Conservation (phyloP, 2,797 vertebrate species). For the Myotis planiceps region DNA sequence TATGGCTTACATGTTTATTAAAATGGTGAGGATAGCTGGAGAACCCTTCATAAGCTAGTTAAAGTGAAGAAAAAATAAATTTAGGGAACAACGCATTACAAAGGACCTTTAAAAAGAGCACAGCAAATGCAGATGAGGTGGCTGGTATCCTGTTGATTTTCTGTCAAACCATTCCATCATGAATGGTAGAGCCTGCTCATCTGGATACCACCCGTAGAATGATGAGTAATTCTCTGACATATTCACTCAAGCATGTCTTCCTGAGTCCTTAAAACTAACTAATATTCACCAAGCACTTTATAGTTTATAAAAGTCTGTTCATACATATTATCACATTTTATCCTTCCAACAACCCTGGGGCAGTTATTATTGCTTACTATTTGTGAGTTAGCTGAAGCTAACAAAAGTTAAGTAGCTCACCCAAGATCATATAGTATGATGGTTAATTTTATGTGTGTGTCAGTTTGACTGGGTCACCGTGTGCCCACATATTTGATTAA, state of each 20-base stretch:
- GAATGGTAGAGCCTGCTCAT: slow-evolving; percentile 1
- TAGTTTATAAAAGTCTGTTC: neutral
- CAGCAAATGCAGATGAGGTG: neutral
- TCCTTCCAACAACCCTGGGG: neutral
- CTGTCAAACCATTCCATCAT: neutral
- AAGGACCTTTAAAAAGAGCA: neutral
- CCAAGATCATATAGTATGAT: neutral
- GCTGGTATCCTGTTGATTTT: neutral
- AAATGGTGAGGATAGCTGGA: neutral
- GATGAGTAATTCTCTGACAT: neutral
- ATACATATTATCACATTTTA: neutral
- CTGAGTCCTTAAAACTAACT: neutral
- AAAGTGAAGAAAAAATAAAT: neutral
- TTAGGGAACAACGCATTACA: neutral
- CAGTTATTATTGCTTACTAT: neutral
- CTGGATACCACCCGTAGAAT: neutral
- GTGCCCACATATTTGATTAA: neutral
- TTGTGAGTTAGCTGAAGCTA: neutral
- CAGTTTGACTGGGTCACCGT: neutral
- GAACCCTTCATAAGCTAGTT: neutral
- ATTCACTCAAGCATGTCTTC: neutral
- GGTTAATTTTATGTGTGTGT: neutral
- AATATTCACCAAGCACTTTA: slow-evolving; percentile 10
- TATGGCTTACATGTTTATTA: neutral
- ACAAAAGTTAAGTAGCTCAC: neutral